Evolutionary conservation across 2,888 invertebrate species (phyloP).

Genomic region (Unio delphinus): DNA sequence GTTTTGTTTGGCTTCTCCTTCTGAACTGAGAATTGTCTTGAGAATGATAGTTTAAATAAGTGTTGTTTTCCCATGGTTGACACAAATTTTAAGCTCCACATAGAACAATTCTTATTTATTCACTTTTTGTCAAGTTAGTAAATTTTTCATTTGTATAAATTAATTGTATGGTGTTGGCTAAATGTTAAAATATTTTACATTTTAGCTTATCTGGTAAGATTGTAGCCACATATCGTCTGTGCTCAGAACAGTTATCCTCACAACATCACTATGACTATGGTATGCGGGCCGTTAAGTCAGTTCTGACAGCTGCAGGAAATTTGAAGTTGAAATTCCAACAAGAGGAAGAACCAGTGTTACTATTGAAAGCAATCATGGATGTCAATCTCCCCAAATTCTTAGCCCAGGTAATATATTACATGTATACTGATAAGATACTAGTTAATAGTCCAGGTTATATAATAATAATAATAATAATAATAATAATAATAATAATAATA

Average conservation of each 20-base stretch:
- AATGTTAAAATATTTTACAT: neutral
- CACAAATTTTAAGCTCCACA: neutral
- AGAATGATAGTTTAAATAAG: no score
- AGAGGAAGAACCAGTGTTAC: constrained; percentile 68
- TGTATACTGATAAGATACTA: no score
- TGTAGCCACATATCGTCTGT: constrained; percentile 71
- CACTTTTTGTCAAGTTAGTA: neutral
- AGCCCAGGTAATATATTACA: constrained; percentile 61
- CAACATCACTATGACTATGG: constrained; percentile 75
- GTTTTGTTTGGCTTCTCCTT: no score
- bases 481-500: no score
- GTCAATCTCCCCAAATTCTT: constrained; percentile 73
- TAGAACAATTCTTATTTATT: neutral
- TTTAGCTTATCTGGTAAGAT: constrained; percentile 71
- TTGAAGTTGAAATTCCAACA: constrained; percentile 70
- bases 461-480: no score
- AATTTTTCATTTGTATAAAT: no score
- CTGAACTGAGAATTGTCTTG: no score
- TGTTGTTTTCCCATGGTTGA: neutral
- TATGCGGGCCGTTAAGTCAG: constrained; percentile 72
- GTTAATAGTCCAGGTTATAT: no score
- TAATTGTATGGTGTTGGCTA: neutral
- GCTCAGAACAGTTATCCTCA: constrained; percentile 72
- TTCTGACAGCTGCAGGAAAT: constrained; percentile 72
- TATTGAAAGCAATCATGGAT: constrained; percentile 72